Base-by-base conservation (phyloP, 2,113 vertebrate genomes). In the Menidia beryllina region DNA sequence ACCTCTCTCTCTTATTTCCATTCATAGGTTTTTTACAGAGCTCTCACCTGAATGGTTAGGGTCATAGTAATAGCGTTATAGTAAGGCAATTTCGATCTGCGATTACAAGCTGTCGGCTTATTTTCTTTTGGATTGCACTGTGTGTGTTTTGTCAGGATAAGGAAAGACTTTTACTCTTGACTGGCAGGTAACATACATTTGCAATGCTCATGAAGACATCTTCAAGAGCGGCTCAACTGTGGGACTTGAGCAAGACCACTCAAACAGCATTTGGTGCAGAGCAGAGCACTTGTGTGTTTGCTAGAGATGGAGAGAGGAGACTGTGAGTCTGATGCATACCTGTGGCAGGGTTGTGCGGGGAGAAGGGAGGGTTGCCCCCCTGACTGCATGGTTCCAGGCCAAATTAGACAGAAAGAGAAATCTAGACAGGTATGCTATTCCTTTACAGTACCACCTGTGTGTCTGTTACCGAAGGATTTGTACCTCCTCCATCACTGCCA, bases 401-500 rank as follows among this genome's bases (percentile, higher is more conserved):
- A 77, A 59, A 53, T 75, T 48, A 76, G 61, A 64, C 39, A 63
- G 45, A 82, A 43, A 68, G 77, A 79, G 70, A 88, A 73, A 73
- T 76, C 67, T 69, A 74, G 71, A 63, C 58, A 81, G 90, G 89
- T 88, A 91, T 92, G 88, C 65, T 34, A 50, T 86, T 86, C 84
- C 79, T 90, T 84, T 89, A 49, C 72, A 77, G 78, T 87, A 84
- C 92, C 92, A 92, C 91, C 93, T 94, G 93, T 88, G 85, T 81
- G 86, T 91, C 88, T 92, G 89, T 93, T 93, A 84, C 89, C 83
- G 72, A 67, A 75, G 92, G 93, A 93, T 94, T 94, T 94, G 92
- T 91, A 91, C 76, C 89, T 93, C 88, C 81, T 94, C 93, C 88
- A 91, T 94, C 93, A 94, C 91, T 94, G 93, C 92, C 93, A 93